Conservation (phyloP, 2,113 vertebrate genomes). For the Perca fluviatilis region DNA sequence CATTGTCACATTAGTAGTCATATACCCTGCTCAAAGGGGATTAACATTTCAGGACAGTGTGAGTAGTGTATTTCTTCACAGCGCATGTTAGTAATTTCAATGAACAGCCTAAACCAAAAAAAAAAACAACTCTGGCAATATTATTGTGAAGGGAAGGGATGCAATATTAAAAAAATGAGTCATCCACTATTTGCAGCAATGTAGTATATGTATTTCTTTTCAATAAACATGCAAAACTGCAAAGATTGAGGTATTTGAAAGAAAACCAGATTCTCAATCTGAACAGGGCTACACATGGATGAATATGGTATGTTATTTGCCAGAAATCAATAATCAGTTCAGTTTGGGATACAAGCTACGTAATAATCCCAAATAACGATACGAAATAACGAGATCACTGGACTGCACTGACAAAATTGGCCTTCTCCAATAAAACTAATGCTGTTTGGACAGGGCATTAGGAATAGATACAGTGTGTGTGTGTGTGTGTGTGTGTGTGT, state of each 20-base stretch:
- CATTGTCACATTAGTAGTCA: constrained; percentile 28
- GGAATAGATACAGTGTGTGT: neutral
- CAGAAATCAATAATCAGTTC: constrained; percentile 44
- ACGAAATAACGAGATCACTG: constrained; percentile 21
- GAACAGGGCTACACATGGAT: constrained; percentile 42
- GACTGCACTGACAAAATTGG: constrained; percentile 23
- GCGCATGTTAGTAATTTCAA: constrained; percentile 36
- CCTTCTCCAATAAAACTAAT: constrained; percentile 33
- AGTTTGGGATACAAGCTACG: constrained; percentile 41
- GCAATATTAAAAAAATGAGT: constrained; percentile 14
- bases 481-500: too few species aligned
- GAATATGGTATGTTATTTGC: constrained; percentile 39
- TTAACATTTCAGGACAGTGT: constrained; percentile 45
- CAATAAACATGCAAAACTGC: constrained; percentile 2
- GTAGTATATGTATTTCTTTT: constrained; percentile 6
- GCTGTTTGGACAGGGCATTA: constrained; percentile 11
- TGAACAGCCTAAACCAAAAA: constrained; percentile 19
- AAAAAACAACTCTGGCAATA: constrained; percentile 11
- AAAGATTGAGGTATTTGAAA: constrained; percentile 27
- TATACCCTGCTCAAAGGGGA: constrained; percentile 39
- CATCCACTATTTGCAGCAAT: neutral
- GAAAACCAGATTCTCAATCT: constrained; percentile 23
- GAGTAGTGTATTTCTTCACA: constrained; percentile 30
- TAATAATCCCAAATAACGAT: constrained; percentile 53
- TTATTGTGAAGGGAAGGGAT: constrained; percentile 16